phyloP scores from a whole-genome alignment of 2,113 vertebrate genomes.

The Loxodonta africana region DNA sequence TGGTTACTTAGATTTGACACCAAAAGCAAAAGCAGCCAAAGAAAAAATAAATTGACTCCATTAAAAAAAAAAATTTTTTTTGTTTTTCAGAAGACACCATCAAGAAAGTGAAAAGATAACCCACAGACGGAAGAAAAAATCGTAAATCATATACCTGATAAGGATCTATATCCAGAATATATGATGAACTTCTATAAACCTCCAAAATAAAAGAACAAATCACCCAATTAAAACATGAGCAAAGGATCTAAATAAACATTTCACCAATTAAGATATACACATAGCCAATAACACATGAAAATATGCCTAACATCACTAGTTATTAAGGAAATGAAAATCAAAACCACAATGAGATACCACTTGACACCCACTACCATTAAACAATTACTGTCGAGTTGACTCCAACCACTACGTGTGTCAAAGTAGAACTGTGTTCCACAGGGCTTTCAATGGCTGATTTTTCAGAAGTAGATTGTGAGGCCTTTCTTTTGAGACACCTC shows the following conservation, averaged over 20 bases:
- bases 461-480: background rate
- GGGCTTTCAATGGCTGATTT: background rate
- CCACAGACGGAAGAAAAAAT: background rate
- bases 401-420: too few relatives aligned
- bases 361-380: background rate
- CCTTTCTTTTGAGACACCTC: background rate
- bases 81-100: background rate
- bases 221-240: background rate
- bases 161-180: background rate
- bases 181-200: background rate
- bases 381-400: too few relatives aligned
- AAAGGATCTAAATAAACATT: background rate
- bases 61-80: background rate
- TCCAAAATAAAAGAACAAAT: background rate
- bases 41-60: background rate
- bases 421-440: background rate
- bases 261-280: background rate
- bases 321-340: background rate
- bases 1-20: background rate
- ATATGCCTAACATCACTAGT: too few relatives aligned
- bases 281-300: background rate
- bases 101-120: background rate
- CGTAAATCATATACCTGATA: background rate
- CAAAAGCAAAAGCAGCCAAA: background rate
- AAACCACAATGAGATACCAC: background rate